Percentiles rank a stretch among this genome's conserved stretches.
phyloP scores from a whole-genome alignment of 2,113 vertebrate genomes.

The Ammospiza nelsoni region DNA sequence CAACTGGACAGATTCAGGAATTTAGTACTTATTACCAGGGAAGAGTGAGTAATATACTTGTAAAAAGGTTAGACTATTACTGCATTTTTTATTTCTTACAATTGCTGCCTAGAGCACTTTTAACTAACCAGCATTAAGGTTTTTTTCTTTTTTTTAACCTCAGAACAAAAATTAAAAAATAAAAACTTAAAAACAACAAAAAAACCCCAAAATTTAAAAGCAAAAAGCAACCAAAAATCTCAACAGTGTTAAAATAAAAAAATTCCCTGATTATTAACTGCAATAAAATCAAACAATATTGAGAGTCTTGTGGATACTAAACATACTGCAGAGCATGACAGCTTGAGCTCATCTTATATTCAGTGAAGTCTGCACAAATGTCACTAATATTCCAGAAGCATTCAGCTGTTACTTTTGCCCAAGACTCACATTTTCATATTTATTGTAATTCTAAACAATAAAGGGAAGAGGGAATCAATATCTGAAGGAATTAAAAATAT shows the following conservation, averaged over 20 bases:
- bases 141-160: neutral
- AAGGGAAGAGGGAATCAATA: neutral
- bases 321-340: neutral
- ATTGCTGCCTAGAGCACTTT: neutral
- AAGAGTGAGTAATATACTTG: neutral
- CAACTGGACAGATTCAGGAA: neutral
- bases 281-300: slow-evolving; percentile 15
- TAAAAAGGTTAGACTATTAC: neutral
- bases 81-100: neutral
- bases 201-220: accelerated
- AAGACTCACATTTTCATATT: neutral
- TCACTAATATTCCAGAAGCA: slow-evolving; percentile 34
- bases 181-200: neutral
- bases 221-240: neutral
- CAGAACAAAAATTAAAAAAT: neutral
- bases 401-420: slow-evolving; percentile 20
- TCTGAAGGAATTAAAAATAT: neutral
- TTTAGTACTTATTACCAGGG: neutral
- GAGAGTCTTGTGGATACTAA: slow-evolving; percentile 16
- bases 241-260: neutral
- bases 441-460: slow-evolving; percentile 1
- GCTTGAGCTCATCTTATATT: slow-evolving; percentile 49
- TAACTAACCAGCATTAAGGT: neutral
- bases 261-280: neutral
- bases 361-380: slow-evolving; percentile 27